Base-by-base conservation (phyloP, 2,888 invertebrate genomes). In the Orthonychiurus folsomi region DNA sequence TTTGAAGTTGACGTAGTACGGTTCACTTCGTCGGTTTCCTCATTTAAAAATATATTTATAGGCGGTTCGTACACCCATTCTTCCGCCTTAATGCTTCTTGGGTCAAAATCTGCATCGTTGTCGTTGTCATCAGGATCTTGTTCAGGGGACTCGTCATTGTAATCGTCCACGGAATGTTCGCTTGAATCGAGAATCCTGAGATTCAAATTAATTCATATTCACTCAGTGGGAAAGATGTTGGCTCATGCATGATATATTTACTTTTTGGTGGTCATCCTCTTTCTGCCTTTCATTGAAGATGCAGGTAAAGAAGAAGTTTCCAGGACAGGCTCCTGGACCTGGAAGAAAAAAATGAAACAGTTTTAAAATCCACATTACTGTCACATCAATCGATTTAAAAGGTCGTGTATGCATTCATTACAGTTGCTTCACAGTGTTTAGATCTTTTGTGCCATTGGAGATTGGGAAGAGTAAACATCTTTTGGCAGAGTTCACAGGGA, bases 401-500 rank as follows among this genome's bases (percentile, higher is more conserved):
- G n/a, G 52, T n/a, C n/a, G 3, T 5, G 3, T 3, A 15, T 24
- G 20, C 9, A 5, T n/a, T n/a, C n/a, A n/a, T n/a, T n/a, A n/a
- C n/a, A n/a, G n/a, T n/a, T n/a, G n/a, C n/a, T n/a, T n/a, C n/a
- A n/a, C n/a, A n/a, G n/a, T 54, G 37, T 26, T 27, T 28, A 24
- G 60, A 50, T 59, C 67, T 67, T 47, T 62, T 66, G 50, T 72
- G 72, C 63, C 63, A 66, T n/a, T 28, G 47, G 53, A 71, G 52
- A 56, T 67, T 71, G 0, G 69, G 56, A 2, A 57, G n/a, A 0
- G 64, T 50, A 28, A 66, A 62, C 25, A 64, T 66, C 24, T 37
- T 53, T 3, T 60, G 48, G 54, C 72, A 72, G 12, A 67, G 50
- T 9, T 69, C 69, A 57, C 72, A 72, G 52, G 64, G 63, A 12